These are phyloP conservation scores for Leistus spinibarbis DNA, from an alignment of 2,888 invertebrate genomes.

Conservation along the genomic window DNA sequence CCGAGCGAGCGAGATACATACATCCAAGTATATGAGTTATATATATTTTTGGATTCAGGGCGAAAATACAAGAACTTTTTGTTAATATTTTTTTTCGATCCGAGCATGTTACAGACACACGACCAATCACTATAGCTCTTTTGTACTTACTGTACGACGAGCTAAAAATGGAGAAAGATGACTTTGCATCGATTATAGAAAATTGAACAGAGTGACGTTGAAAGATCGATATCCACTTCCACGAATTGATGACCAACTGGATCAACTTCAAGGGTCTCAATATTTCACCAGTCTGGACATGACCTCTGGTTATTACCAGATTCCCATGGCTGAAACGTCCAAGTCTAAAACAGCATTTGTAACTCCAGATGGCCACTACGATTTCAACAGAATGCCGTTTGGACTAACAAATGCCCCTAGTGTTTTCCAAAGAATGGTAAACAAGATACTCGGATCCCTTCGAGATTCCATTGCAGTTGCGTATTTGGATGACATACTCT, in stretches of 20 bases:
- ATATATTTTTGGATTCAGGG: no score
- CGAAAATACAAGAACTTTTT: no score
- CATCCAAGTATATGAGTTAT: no score
- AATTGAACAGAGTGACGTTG: conserved; percentile 45
- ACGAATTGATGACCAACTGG: conserved; percentile 46
- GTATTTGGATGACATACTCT: conserved; percentile 42
- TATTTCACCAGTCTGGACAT: conserved; percentile 46
- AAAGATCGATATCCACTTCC: conserved; percentile 47
- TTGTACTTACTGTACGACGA: no score
- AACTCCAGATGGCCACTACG: conserved; percentile 47
- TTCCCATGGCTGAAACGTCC: conserved; percentile 43
- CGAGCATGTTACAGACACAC: no score
- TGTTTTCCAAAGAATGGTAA: conserved; percentile 45
- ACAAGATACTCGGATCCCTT: conserved; percentile 39
- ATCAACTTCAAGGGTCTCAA: conserved; percentile 42
- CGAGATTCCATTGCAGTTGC: neutral
- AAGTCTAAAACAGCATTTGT: conserved; percentile 46
- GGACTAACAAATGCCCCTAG: conserved; percentile 47
- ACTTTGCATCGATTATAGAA: conserved; percentile 44
- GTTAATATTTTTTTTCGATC: no score
- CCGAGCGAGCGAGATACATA: no score
- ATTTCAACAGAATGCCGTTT: conserved; percentile 47
- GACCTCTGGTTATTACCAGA: conserved; percentile 46
- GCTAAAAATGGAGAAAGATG: conserved; percentile 42
- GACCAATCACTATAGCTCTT: no score